Evolutionary conservation across 2,113 vertebrate species (phyloP).

Genomic region (Crocuta crocuta): DNA sequence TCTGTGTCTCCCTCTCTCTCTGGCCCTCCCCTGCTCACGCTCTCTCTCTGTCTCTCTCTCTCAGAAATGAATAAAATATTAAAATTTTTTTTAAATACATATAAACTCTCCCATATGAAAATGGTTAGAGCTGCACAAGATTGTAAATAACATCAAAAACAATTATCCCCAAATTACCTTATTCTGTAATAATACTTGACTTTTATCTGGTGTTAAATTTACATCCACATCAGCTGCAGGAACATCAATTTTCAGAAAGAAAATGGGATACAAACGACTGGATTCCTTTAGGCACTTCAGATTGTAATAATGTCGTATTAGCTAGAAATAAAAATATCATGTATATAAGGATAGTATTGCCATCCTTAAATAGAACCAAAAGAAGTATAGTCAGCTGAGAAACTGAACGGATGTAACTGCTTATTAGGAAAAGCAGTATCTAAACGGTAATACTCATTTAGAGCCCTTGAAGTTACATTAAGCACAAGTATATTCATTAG

Average conservation of each 20-base stretch:
- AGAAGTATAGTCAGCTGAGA: not conserved
- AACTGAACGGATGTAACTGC: not conserved
- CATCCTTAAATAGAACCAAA: conserved; percentile 27
- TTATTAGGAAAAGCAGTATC: not conserved
- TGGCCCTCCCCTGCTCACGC: no score
- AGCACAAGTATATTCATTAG: not conserved
- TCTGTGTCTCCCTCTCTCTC: no score
- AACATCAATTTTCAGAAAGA: conserved; percentile 93
- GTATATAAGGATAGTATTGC: conserved; percentile 19
- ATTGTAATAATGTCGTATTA: conserved; percentile 92
- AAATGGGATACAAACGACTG: conserved; percentile 90
- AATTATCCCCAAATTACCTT: conserved; percentile 89
- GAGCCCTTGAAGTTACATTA: not conserved
- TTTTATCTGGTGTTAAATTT: conserved; percentile 97
- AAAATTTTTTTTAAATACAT: not conserved
- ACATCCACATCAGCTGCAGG: conserved; percentile 93
- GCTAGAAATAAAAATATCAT: conserved; percentile 83
- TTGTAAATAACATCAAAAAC: conserved; percentile 44
- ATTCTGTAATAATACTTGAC: conserved; percentile 94
- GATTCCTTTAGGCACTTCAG: conserved; percentile 87
- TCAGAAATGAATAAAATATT: no score
- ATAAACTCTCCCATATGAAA: conserved; percentile 26
- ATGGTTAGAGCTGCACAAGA: not conserved
- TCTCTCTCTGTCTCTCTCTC: no score
- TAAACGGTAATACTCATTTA: not conserved